Evolutionary conservation across 2,797 vertebrate species (phyloP).

Genomic region (Ispidina picta): DNA sequence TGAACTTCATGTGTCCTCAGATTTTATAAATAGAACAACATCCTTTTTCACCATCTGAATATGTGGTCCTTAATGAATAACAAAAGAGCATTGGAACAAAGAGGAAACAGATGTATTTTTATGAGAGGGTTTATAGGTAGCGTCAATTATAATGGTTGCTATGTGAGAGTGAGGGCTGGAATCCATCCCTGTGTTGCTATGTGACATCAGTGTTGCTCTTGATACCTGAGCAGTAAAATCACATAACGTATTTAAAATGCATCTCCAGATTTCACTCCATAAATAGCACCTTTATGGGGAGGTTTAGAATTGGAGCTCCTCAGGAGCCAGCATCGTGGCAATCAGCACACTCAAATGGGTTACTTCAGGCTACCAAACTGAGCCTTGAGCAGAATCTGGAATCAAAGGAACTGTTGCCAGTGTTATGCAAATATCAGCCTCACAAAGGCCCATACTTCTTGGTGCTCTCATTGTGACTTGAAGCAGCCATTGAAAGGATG

Average conservation of each 20-base stretch:
- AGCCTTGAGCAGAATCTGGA: background rate
- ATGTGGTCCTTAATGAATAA: background rate
- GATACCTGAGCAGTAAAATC: constrained; percentile 14
- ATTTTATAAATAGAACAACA: background rate
- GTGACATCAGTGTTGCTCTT: background rate
- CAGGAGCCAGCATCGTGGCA: background rate
- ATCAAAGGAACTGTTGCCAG: background rate
- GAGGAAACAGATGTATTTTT: background rate
- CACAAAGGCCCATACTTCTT: background rate
- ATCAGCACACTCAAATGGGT: background rate
- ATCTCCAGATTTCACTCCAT: background rate
- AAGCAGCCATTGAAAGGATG: background rate
- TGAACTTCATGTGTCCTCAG: background rate
- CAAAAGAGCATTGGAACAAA: background rate
- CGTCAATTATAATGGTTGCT: background rate
- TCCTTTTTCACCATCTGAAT: background rate
- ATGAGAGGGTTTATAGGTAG: background rate
- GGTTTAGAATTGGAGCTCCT: background rate
- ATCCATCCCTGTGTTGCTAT: background rate
- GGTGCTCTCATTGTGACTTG: background rate
- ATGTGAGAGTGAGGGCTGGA: background rate
- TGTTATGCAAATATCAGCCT: constrained; percentile 7
- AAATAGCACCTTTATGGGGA: background rate
- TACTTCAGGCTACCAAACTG: background rate
- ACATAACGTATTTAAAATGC: background rate